Evolutionary conservation across 2,113 vertebrate species (phyloP), one percentile per base, ranked within the genome.

Genomic region (Grammomys surdaster): DNA sequence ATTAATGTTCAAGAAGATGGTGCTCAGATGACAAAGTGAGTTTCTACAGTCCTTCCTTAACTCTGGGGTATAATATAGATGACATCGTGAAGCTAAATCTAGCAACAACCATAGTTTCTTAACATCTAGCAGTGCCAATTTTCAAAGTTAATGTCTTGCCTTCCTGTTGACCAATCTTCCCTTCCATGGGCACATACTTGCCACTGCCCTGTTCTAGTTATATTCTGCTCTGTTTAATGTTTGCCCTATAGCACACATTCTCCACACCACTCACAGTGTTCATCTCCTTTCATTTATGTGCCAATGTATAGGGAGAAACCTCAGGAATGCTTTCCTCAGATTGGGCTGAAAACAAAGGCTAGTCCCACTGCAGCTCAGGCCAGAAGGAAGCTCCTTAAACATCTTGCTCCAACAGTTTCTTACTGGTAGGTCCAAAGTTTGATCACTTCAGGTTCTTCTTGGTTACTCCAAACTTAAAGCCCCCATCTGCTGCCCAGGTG

Each of bases 401-500:
- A 24, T n/a, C 78, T 81, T 82, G 56, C 8, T 46, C 60, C 43
- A 81, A 85, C 9, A 86, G 80, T 0, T 56, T 92, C 80, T 56
- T 58, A 5, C 85, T 19, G 56, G 84, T 46, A 77, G 51, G 60
- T 86, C 60, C 43, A 43, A 72, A 33, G 40, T 93, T 51, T 17
- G 48, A 48, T 51, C 19, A 78, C 3, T 46, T 51, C 76, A 48
- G 26, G 46, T 54, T 90, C 84, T 54, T 54, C 1, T 80, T 17
- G 60, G 78, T 70, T 78, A 81, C 65, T 77, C 72, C n/a, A 43
- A 76, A 40, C 54, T 90, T 36, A 63, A 1, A 28, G 92, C 28
- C 92, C 82, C 92, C 88, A 60, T 95, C 95, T 95, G 93, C 84
- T 70, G 72, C 58, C 75, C 54, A 69, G 86, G 88, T 93, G 90